A percentile compares a stretch with the other conserved stretches of the same genome.
phyloP scores from a whole-genome alignment of 2,113 vertebrate genomes.

The Phrynocephalus versicolor region DNA sequence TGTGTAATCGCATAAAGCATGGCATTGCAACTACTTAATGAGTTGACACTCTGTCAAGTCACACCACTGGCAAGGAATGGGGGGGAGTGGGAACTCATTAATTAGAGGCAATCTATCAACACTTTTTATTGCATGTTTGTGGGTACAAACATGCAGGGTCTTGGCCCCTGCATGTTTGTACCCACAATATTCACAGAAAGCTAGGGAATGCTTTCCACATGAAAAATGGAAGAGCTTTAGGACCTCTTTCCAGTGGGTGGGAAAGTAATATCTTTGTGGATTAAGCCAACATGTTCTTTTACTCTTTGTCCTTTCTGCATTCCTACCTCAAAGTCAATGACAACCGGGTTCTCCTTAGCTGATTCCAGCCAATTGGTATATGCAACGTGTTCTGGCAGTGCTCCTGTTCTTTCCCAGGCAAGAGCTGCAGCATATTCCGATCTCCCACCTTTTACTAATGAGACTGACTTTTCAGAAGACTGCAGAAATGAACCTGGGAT shows the following conservation, averaged over 20 bases:
- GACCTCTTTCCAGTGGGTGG: background rate
- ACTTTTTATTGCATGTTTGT: too few relatives aligned
- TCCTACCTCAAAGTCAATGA: conserved; percentile 85
- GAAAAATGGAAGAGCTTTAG: background rate
- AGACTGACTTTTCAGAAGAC: conserved; percentile 83
- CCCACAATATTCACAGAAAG: background rate
- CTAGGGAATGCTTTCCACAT: background rate
- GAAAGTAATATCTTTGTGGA: background rate
- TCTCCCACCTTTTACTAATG: conserved; percentile 83
- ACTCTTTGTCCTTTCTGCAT: background rate
- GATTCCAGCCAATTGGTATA: conserved; percentile 87
- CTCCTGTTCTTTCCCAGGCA: conserved; percentile 80
- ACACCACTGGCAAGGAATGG: too few relatives aligned
- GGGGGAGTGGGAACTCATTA: too few relatives aligned
- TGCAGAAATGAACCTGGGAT: conserved; percentile 86
- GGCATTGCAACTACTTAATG: too few relatives aligned
- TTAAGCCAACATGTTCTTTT: background rate
- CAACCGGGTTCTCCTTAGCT: conserved; percentile 83
- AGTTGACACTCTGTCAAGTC: too few relatives aligned
- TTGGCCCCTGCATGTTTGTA: background rate
- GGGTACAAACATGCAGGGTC: too few relatives aligned
- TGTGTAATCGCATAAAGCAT: too few relatives aligned
- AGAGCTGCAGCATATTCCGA: conserved; percentile 81
- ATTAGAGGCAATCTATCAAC: too few relatives aligned
- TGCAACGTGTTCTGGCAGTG: conserved; percentile 64